Conservation (phyloP, 92 coral and sea anemone genomes). For the Nematostella vectensis region DNA sequence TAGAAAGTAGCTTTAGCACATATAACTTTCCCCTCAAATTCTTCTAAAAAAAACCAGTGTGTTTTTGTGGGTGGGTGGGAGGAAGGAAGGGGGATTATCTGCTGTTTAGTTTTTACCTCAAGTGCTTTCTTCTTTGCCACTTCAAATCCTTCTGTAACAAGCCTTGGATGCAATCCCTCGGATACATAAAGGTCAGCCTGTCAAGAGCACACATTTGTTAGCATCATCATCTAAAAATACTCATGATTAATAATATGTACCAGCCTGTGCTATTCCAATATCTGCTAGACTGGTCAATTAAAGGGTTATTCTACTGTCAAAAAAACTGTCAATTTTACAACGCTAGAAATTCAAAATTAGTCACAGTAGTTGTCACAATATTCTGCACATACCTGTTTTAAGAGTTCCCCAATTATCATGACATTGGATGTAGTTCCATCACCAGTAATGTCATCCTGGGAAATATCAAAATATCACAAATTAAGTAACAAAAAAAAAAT, state of each 20-base stretch:
- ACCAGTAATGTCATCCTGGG: conserved; percentile 96
- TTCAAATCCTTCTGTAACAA: conserved; percentile 98
- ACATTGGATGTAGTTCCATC: conserved; percentile 99
- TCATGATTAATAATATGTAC: background rate
- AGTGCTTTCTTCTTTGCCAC: conserved; percentile 89
- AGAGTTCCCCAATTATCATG: conserved; percentile 87
- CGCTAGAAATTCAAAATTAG: too few species aligned
- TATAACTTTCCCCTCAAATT: too few species aligned
- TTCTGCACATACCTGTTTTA: conserved; percentile 92
- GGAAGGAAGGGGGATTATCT: too few species aligned
- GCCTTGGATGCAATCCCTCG: conserved; percentile 96
- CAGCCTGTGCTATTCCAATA: too few species aligned
- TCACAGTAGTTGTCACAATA: too few species aligned
- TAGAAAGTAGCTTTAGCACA: too few species aligned
- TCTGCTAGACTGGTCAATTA: too few species aligned
- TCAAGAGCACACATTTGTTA: too few species aligned
- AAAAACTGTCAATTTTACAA: too few species aligned
- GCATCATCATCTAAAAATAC: conserved; percentile 8
- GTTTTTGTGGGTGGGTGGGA: too few species aligned
- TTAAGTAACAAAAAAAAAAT: background rate
- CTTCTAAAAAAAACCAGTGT: too few species aligned
- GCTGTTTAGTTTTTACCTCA: conserved; percentile 70
- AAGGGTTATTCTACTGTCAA: too few species aligned
- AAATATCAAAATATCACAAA: conserved; percentile 4
- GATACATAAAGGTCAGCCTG: conserved; percentile 89